These are phyloP conservation scores for Ephialtes manifestator DNA, from an alignment of 2,888 invertebrate genomes.

Conservation along the genomic window DNA sequence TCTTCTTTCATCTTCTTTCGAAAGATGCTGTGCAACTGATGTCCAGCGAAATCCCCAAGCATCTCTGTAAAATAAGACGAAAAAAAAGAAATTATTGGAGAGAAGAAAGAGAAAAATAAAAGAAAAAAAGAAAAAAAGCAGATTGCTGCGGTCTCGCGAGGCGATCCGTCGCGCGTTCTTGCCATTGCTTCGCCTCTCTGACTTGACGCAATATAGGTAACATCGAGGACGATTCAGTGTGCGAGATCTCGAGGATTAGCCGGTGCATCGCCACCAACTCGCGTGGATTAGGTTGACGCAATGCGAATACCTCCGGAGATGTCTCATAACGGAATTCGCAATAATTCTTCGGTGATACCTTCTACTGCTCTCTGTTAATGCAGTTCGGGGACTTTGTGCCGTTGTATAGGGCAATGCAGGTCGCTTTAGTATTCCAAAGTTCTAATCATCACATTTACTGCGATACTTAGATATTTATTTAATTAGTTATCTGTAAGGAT, in stretches of 20 bases:
- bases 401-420: not conserved
- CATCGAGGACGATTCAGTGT: conserved; percentile 42
- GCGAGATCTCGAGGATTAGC: conserved; percentile 44
- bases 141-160: conserved; percentile 44
- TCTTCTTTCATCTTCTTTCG: not conserved
- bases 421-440: not conserved
- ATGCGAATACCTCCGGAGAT: conserved; percentile 39
- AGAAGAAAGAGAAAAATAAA: conserved; percentile 6
- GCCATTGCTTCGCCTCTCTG: conserved; percentile 30
- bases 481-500: no score
- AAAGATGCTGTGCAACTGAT: conserved; percentile 22
- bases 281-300: conserved; percentile 34
- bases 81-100: conserved; percentile 13
- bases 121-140: conserved; percentile 10
- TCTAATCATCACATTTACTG: no score
- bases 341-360: conserved; percentile 36
- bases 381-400: not conserved
- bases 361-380: not conserved
- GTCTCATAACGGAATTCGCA: conserved; percentile 47
- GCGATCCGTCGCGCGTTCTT: conserved; percentile 43
- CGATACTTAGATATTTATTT: not conserved
- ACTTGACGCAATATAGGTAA: conserved; percentile 37
- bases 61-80: conserved; percentile 1
- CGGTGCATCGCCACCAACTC: conserved; percentile 20
- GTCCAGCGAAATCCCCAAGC: not conserved